Evolutionary conservation across 2,113 vertebrate species (phyloP).

Genomic region (Heterochromis multidens): DNA sequence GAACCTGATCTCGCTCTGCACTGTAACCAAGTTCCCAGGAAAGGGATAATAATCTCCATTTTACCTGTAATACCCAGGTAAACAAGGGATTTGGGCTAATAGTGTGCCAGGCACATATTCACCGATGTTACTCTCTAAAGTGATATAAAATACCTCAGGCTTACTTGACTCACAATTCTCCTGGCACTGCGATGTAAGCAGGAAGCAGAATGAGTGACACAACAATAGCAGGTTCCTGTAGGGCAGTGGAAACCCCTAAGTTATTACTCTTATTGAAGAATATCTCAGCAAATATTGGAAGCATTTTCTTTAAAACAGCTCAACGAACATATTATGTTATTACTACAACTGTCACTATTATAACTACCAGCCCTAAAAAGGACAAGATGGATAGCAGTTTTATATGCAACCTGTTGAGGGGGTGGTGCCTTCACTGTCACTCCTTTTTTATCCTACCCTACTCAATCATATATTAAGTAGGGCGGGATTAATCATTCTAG

Average conservation of each 20-base stretch:
- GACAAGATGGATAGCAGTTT: not conserved
- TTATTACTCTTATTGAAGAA: conserved; percentile 18
- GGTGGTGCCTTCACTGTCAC: not conserved
- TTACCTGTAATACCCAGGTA: conserved; percentile 69
- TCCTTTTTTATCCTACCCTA: not conserved
- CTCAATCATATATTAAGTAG: not conserved
- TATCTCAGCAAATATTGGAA: not conserved
- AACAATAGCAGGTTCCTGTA: conserved; percentile 31
- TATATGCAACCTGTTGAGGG: not conserved
- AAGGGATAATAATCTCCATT: conserved; percentile 76
- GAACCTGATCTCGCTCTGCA: conserved; percentile 23
- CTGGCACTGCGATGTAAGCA: conserved; percentile 14
- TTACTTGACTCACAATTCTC: conserved; percentile 47
- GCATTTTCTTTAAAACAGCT: not conserved
- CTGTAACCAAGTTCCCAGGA: conserved; percentile 69
- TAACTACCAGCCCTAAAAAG: not conserved
- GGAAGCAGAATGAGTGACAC: conserved; percentile 35
- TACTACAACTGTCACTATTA: not conserved
- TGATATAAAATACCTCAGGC: conserved; percentile 49
- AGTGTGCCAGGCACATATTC: conserved; percentile 73
- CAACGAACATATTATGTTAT: not conserved
- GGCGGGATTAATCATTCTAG: not conserved
- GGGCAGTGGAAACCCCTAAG: not conserved
- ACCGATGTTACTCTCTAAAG: conserved; percentile 59
- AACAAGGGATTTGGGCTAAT: conserved; percentile 74